A percentile compares a stretch with the other conserved stretches of the same genome.
These are phyloP conservation scores for Cosmopolites sordidus DNA, from an alignment of 2,888 invertebrate species.

Conservation along the genomic window DNA sequence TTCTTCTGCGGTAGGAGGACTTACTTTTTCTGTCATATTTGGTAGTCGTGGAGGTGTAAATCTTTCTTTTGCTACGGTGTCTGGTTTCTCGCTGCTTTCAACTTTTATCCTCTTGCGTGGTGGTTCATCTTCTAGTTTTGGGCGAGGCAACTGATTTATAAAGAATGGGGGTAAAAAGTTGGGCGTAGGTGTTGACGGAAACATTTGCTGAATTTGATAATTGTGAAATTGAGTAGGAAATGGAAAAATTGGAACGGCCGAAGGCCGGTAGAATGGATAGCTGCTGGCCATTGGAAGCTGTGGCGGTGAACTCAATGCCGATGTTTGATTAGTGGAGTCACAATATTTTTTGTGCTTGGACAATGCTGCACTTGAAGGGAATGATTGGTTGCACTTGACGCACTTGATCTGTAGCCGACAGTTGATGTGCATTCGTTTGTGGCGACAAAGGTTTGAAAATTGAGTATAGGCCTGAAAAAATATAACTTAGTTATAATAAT, in stretches of 20 bases:
- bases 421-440: conserved; percentile 97
- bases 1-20: conserved; percentile 65
- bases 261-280: conserved; percentile 67
- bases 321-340: conserved; percentile 66
- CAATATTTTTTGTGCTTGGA: conserved; percentile 96
- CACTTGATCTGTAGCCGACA: conserved; percentile 94
- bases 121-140: conserved; percentile 16
- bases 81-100: conserved; percentile 31
- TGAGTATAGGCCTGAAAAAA: conserved; percentile 87
- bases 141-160: conserved; percentile 50
- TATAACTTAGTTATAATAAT: too few relatives aligned
- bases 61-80: conserved; percentile 46
- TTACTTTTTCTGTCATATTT: conserved; percentile 46
- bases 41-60: conserved; percentile 56
- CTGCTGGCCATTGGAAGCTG: conserved; percentile 42
- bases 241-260: conserved; percentile 52
- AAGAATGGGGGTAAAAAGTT: conserved; percentile 61
- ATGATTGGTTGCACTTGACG: conserved; percentile 88
- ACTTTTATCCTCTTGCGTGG: conserved; percentile 15
- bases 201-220: conserved; percentile 43
- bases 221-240: conserved; percentile 60
- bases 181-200: conserved; percentile 50
- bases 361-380: conserved; percentile 85
- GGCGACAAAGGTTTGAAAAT: conserved; percentile 98
- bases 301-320: conserved; percentile 41